Conservation (phyloP, 2,113 vertebrate species). For the Podiceps cristatus region DNA sequence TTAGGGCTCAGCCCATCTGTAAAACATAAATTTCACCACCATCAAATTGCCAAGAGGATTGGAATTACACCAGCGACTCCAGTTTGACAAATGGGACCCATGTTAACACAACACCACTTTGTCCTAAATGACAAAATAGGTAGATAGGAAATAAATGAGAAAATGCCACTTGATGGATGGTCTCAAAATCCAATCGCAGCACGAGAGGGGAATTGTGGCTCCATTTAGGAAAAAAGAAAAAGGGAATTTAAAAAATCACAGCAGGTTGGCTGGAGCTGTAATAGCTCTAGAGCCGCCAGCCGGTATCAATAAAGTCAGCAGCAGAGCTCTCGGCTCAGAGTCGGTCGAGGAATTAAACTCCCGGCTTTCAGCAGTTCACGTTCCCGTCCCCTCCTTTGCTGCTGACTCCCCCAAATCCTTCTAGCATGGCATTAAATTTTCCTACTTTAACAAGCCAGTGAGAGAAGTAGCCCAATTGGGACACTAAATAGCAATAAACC, state of each 20-base stretch:
- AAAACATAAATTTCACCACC: conserved; percentile 10
- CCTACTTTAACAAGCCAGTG: neutral
- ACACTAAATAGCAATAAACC: conserved; percentile 48
- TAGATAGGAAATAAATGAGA: conserved; percentile 52
- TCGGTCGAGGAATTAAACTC: neutral
- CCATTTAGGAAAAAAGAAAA: neutral
- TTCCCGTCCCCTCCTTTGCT: neutral
- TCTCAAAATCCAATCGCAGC: neutral
- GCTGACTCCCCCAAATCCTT: conserved; percentile 21
- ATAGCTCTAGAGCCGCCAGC: neutral
- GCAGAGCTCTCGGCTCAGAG: neutral
- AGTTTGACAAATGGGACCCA: neutral
- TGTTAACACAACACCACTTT: neutral
- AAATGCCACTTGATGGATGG: conserved; percentile 48
- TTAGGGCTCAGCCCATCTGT: conserved; percentile 28
- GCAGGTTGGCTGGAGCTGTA: conserved; percentile 39
- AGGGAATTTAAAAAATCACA: neutral
- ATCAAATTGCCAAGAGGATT: neutral
- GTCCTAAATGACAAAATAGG: conserved; percentile 34
- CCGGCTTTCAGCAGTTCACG: neutral
- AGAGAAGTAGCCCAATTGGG: conserved; percentile 17
- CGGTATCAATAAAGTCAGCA: neutral
- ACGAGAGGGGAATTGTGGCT: neutral
- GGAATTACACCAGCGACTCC: conserved; percentile 1
- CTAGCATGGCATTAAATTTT: neutral